Base-by-base conservation (phyloP, 2,113 vertebrate species). In the Chauna torquata region DNA sequence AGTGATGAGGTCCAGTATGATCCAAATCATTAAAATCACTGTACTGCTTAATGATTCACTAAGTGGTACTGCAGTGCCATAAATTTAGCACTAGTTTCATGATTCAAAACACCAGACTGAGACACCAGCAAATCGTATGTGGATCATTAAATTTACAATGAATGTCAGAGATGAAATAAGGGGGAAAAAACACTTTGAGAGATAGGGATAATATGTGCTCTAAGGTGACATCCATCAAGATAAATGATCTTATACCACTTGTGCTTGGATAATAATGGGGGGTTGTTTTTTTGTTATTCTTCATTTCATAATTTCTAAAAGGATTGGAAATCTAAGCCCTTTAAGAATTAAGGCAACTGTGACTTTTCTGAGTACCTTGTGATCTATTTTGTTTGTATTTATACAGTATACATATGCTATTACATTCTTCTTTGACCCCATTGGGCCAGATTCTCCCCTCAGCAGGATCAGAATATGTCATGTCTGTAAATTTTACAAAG, bases 61-160 rank as follows among this genome's bases (percentile, higher is more conserved):
- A 98, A 98, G 98, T 98, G 97, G 96, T 97, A 98, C 98, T 97
- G 98, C 98, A 97, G 97, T 96, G 96, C 95, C 96, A 98, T 98
- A 98, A 98, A 98, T 98, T 98, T 97, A 98, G 96, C 96, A 97
- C 97, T 97, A 98, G 98, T 98, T 98, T 98, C 98, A 98, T 98
- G 98, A 98, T 98, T 98, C 97, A 98, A 98, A 98, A 98, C 98
- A 98, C 97, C 97, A 98, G 97, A 97, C 97, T 98, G 97, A 98
- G 98, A 98, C 98, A 98, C 98, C 98, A 98, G 98, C 98, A 98
- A 98, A 98, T 98, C 97, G 98, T 98, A 98, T 98, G 98, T 98
- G 98, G 98, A 98, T 98, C 98, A 98, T 98, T 98, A 98, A 98
- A 98, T 98, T 98, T 98, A 98, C 98, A 98, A 98, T 98, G 98